Evolutionary conservation across 30 jellyfish, hydroid and myxozoan genomes (phyloP).

Genomic region (Hydractinia echinata): DNA sequence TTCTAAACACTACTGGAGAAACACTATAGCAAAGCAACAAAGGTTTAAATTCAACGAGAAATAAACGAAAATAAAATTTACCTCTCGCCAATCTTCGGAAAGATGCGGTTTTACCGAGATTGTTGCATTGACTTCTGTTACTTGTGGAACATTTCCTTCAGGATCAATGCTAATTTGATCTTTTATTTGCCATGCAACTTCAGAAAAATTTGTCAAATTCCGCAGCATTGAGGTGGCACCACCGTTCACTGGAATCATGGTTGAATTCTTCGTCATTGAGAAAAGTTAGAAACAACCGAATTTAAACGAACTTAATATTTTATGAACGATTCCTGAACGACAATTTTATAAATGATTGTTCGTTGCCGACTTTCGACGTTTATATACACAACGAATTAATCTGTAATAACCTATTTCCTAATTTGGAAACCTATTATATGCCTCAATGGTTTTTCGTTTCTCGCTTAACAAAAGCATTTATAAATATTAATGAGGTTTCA

Average conservation of each 20-base stretch:
- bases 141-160: slow-evolving; percentile 21
- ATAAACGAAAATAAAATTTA: slow-evolving; percentile 67
- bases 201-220: slow-evolving; percentile 70
- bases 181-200: slow-evolving; percentile 40
- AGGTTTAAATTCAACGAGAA: slow-evolving; percentile 32
- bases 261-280: slow-evolving; percentile 22
- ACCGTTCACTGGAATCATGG: slow-evolving; percentile 70
- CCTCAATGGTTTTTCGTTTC: slow-evolving; percentile 9
- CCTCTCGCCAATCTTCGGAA: slow-evolving; percentile 99
- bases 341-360: neutral
- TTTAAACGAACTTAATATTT: slow-evolving; percentile 2
- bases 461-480: neutral
- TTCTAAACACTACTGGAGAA: neutral
- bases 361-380: slow-evolving; percentile 11
- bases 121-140: slow-evolving; percentile 31
- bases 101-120: slow-evolving; percentile 59
- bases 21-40: slow-evolving; percentile 52
- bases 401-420: slow-evolving; percentile 13
- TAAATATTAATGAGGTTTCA: slow-evolving; percentile 18
- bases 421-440: slow-evolving; percentile 9
- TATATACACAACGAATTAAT: neutral
- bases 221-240: slow-evolving; percentile 66
- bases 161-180: slow-evolving; percentile 28
- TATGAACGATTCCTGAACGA: slow-evolving; percentile 3
- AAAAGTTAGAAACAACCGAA: neutral